These are phyloP conservation scores for Dascyllus trimaculatus DNA, from an alignment of 2,113 vertebrate species.

Conservation along the genomic window DNA sequence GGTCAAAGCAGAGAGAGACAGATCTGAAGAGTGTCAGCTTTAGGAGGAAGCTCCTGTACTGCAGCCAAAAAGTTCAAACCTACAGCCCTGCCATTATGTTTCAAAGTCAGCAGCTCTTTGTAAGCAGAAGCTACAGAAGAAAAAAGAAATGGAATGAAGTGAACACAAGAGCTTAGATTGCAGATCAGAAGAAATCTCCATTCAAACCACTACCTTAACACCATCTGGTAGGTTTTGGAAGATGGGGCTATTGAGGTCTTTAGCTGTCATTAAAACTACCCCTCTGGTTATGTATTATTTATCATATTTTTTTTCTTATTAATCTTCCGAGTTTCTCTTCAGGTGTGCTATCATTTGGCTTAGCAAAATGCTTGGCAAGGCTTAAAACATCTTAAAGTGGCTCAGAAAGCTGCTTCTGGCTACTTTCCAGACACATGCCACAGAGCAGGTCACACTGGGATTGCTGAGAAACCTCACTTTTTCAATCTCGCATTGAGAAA, in stretches of 20 bases:
- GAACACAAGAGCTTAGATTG: slow-evolving; percentile 12
- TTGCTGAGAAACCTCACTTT: slow-evolving; percentile 48
- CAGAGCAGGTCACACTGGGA: slow-evolving; percentile 31
- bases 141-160: slow-evolving; percentile 12
- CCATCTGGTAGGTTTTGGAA: slow-evolving; percentile 23
- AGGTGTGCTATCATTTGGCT: slow-evolving; percentile 44
- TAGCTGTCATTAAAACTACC: slow-evolving; percentile 37
- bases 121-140: slow-evolving; percentile 17
- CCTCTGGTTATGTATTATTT: slow-evolving; percentile 13
- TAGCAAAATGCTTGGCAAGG: slow-evolving; percentile 41
- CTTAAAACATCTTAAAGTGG: slow-evolving; percentile 64
- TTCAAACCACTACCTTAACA: not conserved
- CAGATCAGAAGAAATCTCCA: slow-evolving; percentile 12
- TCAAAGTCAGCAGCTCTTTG: slow-evolving; percentile 27
- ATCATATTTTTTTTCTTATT: slow-evolving; percentile 28
- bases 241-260: not conserved
- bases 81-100: not conserved
- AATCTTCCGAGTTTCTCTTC: slow-evolving; percentile 35
- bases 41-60: slow-evolving; percentile 6
- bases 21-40: slow-evolving; percentile 46
- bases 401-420: slow-evolving; percentile 64
- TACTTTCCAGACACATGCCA: slow-evolving; percentile 57
- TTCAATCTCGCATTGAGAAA: slow-evolving; percentile 46
- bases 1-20: slow-evolving; percentile 64
- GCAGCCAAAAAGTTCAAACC: slow-evolving; percentile 34